Conservation (phyloP, 2,888 invertebrate genomes). For the Drosophila rellima region DNA sequence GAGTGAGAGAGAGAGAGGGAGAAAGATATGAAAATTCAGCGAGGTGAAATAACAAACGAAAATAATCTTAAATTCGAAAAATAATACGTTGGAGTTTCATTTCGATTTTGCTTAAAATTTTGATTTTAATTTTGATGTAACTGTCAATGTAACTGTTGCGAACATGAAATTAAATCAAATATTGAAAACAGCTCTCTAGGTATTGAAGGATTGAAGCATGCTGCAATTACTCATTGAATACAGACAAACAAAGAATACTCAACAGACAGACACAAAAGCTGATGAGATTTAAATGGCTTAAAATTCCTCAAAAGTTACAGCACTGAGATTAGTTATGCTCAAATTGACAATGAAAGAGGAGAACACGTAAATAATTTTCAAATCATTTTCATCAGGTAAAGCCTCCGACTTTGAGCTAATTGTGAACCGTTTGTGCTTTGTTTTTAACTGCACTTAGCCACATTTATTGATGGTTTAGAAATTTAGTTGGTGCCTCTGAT, state of each 20-base stretch:
- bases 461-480: too few species aligned
- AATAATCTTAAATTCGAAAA: constrained; percentile 18
- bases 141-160: background rate
- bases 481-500: background rate
- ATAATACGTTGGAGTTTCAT: constrained; percentile 2
- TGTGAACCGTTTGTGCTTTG: too few species aligned
- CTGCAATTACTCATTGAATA: background rate
- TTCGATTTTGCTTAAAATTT: background rate
- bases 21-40: background rate
- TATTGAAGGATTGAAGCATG: background rate
- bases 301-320: background rate
- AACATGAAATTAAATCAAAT: constrained; percentile 4
- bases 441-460: too few species aligned
- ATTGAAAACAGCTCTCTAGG: constrained; percentile 12
- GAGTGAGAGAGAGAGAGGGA: background rate
- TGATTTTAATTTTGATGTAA: background rate
- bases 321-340: background rate
- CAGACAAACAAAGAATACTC: background rate
- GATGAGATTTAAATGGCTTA: background rate
- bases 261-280: background rate
- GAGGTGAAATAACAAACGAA: background rate
- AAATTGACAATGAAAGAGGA: background rate
- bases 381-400: constrained; percentile 1
- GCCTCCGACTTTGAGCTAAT: background rate
- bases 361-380: too few species aligned